Base-by-base conservation (phyloP, 2,113 vertebrate species). In the Ploceus nigricollis region DNA sequence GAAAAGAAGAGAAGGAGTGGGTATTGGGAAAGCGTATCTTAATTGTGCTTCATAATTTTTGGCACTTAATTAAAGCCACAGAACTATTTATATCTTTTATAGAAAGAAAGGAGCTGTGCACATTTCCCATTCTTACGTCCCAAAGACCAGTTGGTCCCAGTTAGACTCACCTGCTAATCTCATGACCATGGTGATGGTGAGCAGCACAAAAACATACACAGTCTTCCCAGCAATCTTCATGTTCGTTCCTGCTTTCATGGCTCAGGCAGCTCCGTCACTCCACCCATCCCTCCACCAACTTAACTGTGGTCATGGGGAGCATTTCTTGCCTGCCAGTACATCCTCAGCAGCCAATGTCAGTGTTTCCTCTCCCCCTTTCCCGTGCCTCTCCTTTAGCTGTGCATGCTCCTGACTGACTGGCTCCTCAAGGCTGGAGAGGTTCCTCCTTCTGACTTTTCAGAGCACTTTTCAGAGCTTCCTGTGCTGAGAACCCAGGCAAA, bases 381-480 rank as follows among this genome's bases (percentile, higher is more conserved):
- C 89, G 42, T 40, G 64, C 53, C 71, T 93, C 47, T 87, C 28
- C 77, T 78, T 72, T 50, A 78, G 33, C 71, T 65, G 33, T 47
- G 50, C 6, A 11, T 92, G 82, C 44, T 91, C 88, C 45, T 77
- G 69, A 57, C 56, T 21, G 44, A 77, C 93, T 92, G 93, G 61
- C 77, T 97, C 92, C 88, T 96, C 96, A 83, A 88, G 84, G 78
- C 89, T 93, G 91, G 93, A 96, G 96, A 94, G 77, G 93, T 93
- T 97, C 96, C 96, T 96, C 91, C 93, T 96, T 97, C 91, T 97
- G 96, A 81, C 92, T 97, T 97, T 93, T 96, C 93, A 97, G 96
- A 97, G 93, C 93, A 90, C 77, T 89, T 56, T 65, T 75, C 72
- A 94, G 97, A 69, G 96, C 97, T 98, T 98, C 98, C 98, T 98